Evolutionary conservation across 2,888 invertebrate species (phyloP).

Genomic region (Dastarcus helophoroides): DNA sequence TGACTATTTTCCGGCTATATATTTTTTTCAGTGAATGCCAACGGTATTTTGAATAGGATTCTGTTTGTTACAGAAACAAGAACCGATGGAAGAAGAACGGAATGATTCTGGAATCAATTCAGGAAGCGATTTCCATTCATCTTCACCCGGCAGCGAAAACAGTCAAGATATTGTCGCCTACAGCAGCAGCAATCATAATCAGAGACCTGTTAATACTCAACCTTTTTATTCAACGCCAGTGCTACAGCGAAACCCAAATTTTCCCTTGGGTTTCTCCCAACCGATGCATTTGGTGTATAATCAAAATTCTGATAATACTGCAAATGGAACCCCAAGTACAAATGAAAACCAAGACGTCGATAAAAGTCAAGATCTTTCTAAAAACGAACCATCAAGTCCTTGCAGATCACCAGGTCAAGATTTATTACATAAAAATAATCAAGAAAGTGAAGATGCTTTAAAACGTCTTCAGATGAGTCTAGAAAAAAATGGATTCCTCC

Average conservation of each 20-base stretch:
- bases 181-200: constrained; percentile 7
- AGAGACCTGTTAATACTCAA: background rate
- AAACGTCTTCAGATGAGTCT: constrained; percentile 22
- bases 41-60: too few relatives aligned
- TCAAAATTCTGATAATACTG: too few relatives aligned
- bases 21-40: too few relatives aligned
- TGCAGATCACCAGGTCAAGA: too few relatives aligned
- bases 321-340: too few relatives aligned
- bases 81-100: constrained; percentile 34
- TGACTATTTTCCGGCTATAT: too few relatives aligned
- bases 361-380: too few relatives aligned
- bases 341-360: too few relatives aligned
- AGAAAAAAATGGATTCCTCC: constrained; percentile 24
- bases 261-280: too few relatives aligned
- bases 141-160: constrained; percentile 45
- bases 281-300: too few relatives aligned
- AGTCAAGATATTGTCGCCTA: constrained; percentile 17
- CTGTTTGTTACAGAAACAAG: constrained; percentile 43
- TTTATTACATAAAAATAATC: too few relatives aligned
- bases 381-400: too few relatives aligned
- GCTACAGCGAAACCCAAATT: constrained; percentile 33
- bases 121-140: constrained; percentile 49
- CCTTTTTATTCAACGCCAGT: constrained; percentile 3
- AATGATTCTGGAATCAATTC: constrained; percentile 51
- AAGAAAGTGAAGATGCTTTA: constrained; percentile 3